Evolutionary conservation across 2,797 vertebrate species (phyloP), one percentile per base, ranked within the genome.

Genomic region (Melanotaenia parkinsoni): DNA sequence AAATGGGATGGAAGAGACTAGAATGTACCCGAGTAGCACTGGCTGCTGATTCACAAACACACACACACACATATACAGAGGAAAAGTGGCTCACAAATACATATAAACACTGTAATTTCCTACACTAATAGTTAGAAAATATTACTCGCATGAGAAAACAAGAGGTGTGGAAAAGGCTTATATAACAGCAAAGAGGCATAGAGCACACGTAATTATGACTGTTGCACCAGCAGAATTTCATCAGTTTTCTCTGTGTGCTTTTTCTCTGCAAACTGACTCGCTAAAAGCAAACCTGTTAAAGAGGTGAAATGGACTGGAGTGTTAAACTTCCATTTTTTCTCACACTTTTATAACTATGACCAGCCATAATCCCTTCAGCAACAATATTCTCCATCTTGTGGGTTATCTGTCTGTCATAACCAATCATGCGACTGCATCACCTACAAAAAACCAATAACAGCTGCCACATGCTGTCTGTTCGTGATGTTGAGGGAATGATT

Each of bases 1-100:
- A 80, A 83, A 84, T 79, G 11, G 84, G 59, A 82, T 57, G 60
- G 76, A 76, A 67, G 51, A 51, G 54, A 78, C 54, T 45, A 53
- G 5, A 35, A 50, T 11, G 8, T 53, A 76, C 30, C 53, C 37
- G 3, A 78, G 50, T 24, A 47, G 20, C 5, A 18, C 5, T 57
- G 20, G 37, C 35, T 50, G 6, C 18, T 12, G 22, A 22, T 14
- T 63, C 56, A 47, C 51, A 58, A 16, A 65, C 43, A 68, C 45
- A 28, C n/a, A 6, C 22, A 40, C 7, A 4, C n/a, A 13, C 32
- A 22, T 0, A 22, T 4, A 10, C 33, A 4, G 16, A 20, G 43
- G 5, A 45, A 38, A 16, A 5, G 32, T 26, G 33, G 50, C 7
- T 5, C 24, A 45, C 6, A 12, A 61, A 77, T 43, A 58, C 51